Evolutionary conservation across 2,113 vertebrate genomes (phyloP).

Genomic region (Corythaeola cristata): DNA sequence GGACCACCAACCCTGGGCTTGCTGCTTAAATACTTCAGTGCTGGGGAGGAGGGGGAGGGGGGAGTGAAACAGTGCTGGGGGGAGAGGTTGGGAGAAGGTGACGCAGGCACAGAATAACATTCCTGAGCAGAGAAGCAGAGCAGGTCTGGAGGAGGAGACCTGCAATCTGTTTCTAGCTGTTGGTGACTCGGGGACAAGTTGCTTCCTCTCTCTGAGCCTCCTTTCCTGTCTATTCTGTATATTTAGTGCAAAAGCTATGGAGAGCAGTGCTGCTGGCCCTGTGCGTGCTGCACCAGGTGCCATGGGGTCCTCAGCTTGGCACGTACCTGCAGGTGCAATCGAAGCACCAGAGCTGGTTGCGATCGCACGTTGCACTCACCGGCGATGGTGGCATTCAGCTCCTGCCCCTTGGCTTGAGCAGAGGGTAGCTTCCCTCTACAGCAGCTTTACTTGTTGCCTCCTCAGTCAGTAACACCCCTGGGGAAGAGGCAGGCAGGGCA

Average conservation of each 20-base stretch:
- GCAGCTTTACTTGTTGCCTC: background rate
- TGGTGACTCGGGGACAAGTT: background rate
- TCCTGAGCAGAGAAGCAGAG: background rate
- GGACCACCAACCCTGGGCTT: conserved; percentile 49
- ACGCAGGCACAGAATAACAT: background rate
- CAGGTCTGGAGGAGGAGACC: conserved; percentile 18
- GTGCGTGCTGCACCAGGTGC: rapidly evolving
- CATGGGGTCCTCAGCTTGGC: background rate
- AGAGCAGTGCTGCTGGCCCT: background rate
- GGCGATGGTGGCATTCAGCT: rapidly evolving
- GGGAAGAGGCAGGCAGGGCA: background rate
- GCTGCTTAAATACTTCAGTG: background rate
- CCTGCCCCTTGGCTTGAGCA: background rate
- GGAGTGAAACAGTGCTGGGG: background rate
- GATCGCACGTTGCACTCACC: rapidly evolving
- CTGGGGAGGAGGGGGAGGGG: background rate
- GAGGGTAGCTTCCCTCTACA: rapidly evolving
- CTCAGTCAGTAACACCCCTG: background rate
- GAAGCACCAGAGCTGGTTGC: rapidly evolving
- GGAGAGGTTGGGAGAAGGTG: background rate
- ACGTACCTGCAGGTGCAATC: rapidly evolving
- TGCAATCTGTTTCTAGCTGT: background rate
- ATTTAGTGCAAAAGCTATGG: background rate
- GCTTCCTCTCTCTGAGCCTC: background rate
- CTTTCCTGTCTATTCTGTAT: background rate